Percentiles rank a stretch among this genome's conserved stretches.
Conservation (phyloP, 1,140 invertebrate genomes). For the Gyrodactylus bullatarudis region DNA sequence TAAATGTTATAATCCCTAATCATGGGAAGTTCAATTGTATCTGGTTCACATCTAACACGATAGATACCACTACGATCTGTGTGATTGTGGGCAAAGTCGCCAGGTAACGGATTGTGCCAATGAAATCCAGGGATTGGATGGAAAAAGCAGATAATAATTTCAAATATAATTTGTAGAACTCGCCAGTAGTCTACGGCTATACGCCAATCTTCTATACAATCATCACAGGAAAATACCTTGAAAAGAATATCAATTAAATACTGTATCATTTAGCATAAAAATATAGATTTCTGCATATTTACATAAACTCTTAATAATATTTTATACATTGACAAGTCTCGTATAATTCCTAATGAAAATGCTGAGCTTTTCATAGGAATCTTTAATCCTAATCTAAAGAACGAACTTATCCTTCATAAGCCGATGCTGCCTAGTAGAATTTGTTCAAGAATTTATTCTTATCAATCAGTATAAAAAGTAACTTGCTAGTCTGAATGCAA, state of each 20-base stretch:
- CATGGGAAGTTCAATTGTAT: neutral
- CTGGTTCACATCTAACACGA: neutral
- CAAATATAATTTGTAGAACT: constrained; percentile 57
- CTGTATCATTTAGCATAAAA: neutral
- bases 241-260: constrained; percentile 5
- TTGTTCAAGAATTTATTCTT: no score
- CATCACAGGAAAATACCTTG: constrained; percentile 94
- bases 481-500: no score
- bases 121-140: constrained; percentile 31
- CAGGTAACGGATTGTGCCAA: constrained; percentile 32
- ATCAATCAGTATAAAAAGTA: no score
- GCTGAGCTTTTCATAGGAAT: constrained; percentile 10
- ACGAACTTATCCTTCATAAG: no score
- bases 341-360: no score
- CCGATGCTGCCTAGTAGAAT: no score
- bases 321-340: no score
- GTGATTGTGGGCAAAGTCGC: neutral
- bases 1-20: constrained; percentile 15
- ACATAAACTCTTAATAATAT: no score
- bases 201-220: constrained; percentile 96
- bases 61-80: neutral
- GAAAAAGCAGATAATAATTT: constrained; percentile 67
- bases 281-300: no score
- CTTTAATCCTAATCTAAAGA: constrained; percentile 8
- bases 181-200: constrained; percentile 94